These are phyloP conservation scores for Pasiphila rectangulata DNA, from an alignment of 2,888 invertebrate genomes.

Conservation along the genomic window DNA sequence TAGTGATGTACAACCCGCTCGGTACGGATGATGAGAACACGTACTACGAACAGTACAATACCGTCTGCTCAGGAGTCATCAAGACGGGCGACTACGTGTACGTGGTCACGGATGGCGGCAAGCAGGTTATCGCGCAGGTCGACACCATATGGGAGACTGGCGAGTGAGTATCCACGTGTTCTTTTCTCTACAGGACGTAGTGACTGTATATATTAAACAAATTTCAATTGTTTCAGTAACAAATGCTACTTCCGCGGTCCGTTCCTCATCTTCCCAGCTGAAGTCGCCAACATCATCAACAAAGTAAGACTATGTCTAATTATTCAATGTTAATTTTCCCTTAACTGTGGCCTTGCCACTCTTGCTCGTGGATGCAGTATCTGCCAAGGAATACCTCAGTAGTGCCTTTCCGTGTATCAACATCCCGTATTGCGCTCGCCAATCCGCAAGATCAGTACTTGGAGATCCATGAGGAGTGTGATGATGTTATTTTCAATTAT, in stretches of 20 bases:
- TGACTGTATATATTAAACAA: too few relatives aligned
- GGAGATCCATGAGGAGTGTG: too few relatives aligned
- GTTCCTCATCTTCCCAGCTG: slow-evolving; percentile 93
- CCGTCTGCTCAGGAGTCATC: slow-evolving; percentile 89
- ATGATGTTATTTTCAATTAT: too few relatives aligned
- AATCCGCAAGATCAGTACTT: too few relatives aligned
- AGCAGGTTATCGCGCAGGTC: slow-evolving; percentile 95
- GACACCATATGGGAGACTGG: slow-evolving; percentile 97
- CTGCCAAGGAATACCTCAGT: too few relatives aligned
- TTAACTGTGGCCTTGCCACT: too few relatives aligned
- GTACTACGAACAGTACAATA: slow-evolving; percentile 96
- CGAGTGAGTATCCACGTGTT: slow-evolving; percentile 89
- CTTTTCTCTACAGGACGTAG: too few relatives aligned
- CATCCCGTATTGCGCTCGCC: too few relatives aligned
- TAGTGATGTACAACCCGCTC: slow-evolving; percentile 85
- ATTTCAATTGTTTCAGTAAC: slow-evolving; percentile 84
- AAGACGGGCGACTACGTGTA: slow-evolving; percentile 97
- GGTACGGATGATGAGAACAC: slow-evolving; percentile 88
- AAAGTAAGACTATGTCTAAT: slow-evolving; percentile 57
- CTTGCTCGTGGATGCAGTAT: too few relatives aligned
- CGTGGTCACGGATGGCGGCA: slow-evolving; percentile 93
- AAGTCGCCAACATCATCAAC: slow-evolving; percentile 89
- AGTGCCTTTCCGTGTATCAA: too few relatives aligned
- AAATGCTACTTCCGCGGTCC: slow-evolving; percentile 96
- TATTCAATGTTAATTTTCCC: too few relatives aligned